phyloP scores from a whole-genome alignment of 92 coral and sea anemone genomes.

The Actinernus sp. region DNA sequence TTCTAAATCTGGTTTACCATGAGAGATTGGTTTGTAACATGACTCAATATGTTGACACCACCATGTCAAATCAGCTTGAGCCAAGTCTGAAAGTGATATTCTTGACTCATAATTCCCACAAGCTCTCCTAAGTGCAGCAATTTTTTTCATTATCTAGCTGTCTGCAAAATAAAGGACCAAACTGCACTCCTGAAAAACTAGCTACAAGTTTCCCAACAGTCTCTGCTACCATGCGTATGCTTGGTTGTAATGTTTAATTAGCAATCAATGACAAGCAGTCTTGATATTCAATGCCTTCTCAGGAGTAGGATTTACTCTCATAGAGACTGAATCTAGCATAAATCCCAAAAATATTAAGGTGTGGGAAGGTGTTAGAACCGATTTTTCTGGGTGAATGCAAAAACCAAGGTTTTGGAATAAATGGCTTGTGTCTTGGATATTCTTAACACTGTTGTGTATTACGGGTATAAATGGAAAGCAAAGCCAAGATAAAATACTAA shows the following conservation, averaged over 20 bases:
- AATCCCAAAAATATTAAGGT: constrained; percentile 19
- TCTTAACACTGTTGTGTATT: no score
- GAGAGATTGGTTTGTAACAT: constrained; percentile 15
- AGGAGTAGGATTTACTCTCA: constrained; percentile 21
- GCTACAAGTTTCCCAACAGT: constrained; percentile 24
- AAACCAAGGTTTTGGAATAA: no score
- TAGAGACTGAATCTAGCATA: constrained; percentile 21
- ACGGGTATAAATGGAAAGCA: no score
- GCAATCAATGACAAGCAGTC: no score
- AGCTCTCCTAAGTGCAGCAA: constrained; percentile 29
- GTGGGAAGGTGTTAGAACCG: constrained; percentile 30
- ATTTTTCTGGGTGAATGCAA: no score
- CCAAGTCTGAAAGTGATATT: constrained; percentile 12
- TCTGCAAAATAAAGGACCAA: constrained; percentile 32
- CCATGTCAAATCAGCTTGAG: constrained; percentile 14
- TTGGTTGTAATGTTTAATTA: no score
- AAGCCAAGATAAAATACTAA: no score
- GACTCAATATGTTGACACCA: constrained; percentile 2
- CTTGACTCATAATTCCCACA: constrained; percentile 17
- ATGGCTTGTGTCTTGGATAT: no score
- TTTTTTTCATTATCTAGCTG: constrained; percentile 28
- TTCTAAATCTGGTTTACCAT: constrained; percentile 11
- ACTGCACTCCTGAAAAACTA: constrained; percentile 17
- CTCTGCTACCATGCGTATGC: background rate
- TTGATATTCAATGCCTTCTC: constrained; percentile 7